Evolutionary conservation across 2,797 vertebrate genomes (phyloP).

Genomic region (Epinephelus malabaricus): DNA sequence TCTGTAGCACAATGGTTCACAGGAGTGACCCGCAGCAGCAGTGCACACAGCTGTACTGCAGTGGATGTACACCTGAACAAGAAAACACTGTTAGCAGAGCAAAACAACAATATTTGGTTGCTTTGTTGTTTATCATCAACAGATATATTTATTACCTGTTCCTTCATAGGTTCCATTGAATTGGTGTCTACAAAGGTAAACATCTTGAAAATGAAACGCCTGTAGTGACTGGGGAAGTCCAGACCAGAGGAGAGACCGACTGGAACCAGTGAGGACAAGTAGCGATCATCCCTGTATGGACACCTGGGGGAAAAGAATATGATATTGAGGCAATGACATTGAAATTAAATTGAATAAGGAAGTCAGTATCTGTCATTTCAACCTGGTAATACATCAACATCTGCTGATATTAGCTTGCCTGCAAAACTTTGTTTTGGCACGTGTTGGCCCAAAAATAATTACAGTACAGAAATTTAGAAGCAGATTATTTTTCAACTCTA

Average conservation of each 20-base stretch:
- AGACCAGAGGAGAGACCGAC: slow-evolving; percentile 53
- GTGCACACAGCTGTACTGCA: slow-evolving; percentile 80
- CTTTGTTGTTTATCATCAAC: background rate
- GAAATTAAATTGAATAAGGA: background rate
- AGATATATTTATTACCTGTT: slow-evolving; percentile 39
- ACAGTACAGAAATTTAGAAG: background rate
- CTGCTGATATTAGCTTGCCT: background rate
- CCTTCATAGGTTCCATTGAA: slow-evolving; percentile 11
- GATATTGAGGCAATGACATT: background rate
- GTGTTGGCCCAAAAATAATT: background rate
- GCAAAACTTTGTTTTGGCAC: background rate
- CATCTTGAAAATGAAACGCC: slow-evolving; percentile 79
- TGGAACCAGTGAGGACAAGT: slow-evolving; percentile 70
- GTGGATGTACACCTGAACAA: slow-evolving; percentile 79
- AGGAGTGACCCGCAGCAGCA: slow-evolving; percentile 18
- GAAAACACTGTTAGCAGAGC: slow-evolving; percentile 22
- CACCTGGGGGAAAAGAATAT: slow-evolving; percentile 65
- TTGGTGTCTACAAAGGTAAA: slow-evolving; percentile 77
- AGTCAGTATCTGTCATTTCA: background rate
- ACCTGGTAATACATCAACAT: background rate
- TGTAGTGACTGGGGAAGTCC: slow-evolving; percentile 69
- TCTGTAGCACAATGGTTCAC: slow-evolving; percentile 63
- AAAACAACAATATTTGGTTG: background rate
- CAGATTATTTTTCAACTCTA: background rate
- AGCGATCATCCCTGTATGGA: slow-evolving; percentile 72